Evolutionary conservation across 92 coral and sea anemone species (phyloP).

Genomic region (Metridium senile): DNA sequence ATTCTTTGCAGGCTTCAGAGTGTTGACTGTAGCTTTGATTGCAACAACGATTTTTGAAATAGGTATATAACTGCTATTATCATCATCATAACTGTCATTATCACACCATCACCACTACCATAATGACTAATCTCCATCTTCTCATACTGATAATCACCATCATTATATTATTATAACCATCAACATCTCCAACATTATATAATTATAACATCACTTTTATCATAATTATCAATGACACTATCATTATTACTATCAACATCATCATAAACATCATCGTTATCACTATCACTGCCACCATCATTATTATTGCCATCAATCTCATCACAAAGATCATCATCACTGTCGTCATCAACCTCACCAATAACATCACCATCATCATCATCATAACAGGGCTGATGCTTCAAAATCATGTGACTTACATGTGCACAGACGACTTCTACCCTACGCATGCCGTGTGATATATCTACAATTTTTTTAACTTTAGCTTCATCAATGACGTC

Average conservation of each 20-base stretch:
- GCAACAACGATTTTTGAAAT: too few species aligned
- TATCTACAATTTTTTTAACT: conserved; percentile 69
- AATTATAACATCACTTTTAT: background rate
- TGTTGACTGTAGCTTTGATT: too few species aligned
- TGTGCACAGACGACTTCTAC: conserved; percentile 88
- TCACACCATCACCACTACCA: background rate
- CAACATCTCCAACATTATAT: background rate
- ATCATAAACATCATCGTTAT: background rate
- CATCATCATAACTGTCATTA: background rate
- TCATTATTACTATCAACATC: background rate
- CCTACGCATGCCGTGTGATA: conserved; percentile 87
- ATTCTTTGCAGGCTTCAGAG: too few species aligned
- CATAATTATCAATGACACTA: background rate
- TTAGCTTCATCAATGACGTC: conserved; percentile 68
- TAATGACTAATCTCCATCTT: background rate
- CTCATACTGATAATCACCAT: background rate
- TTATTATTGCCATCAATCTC: background rate
- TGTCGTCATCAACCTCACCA: background rate
- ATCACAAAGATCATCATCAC: background rate
- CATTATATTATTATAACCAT: background rate
- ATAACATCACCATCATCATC: background rate
- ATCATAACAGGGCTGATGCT: too few species aligned
- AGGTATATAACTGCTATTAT: background rate
- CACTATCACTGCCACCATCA: background rate
- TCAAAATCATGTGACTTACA: conserved; percentile 79